These are phyloP conservation scores for Matsumyia berberina DNA, from an alignment of 2,888 invertebrate genomes.

Conservation along the genomic window DNA sequence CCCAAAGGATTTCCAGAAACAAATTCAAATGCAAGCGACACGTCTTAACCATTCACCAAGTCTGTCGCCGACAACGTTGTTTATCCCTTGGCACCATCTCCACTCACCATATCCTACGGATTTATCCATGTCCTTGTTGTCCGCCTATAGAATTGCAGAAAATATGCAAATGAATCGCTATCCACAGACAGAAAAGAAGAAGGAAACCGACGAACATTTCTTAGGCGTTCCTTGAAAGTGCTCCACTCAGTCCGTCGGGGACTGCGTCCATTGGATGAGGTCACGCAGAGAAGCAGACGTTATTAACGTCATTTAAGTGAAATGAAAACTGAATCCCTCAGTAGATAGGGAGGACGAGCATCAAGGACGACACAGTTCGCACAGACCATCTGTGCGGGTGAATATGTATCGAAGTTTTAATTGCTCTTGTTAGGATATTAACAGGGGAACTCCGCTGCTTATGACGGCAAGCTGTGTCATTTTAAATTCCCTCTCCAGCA, in stretches of 20 bases:
- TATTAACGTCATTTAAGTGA: slow-evolving; percentile 25
- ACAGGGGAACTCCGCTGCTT: not conserved
- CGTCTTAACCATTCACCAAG: slow-evolving; percentile 24
- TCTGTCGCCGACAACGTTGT: slow-evolving; percentile 10
- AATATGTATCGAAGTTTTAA: slow-evolving; percentile 14
- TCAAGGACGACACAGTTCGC: too few relatives aligned
- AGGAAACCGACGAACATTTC: slow-evolving; percentile 6
- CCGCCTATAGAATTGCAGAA: not conserved
- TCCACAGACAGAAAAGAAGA: slow-evolving; percentile 4
- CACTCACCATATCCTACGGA: not conserved
- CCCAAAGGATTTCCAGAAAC: slow-evolving; percentile 30
- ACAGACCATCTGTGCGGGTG: not conserved
- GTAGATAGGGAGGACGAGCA: too few relatives aligned
- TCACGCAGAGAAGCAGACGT: slow-evolving; percentile 19
- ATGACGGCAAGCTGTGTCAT: not conserved
- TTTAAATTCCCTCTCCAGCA: slow-evolving; percentile 4
- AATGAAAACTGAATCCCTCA: slow-evolving; percentile 18
- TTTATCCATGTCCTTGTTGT: not conserved
- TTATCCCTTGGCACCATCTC: slow-evolving; percentile 22
- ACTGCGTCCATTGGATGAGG: slow-evolving; percentile 20
- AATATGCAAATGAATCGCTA: slow-evolving; percentile 32
- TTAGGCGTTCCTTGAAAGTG: slow-evolving; percentile 18
- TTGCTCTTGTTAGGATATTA: slow-evolving; percentile 16
- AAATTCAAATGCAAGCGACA: slow-evolving; percentile 18
- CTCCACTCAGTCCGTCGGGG: not conserved